Conservation (phyloP, 2,797 vertebrate species). For the Malurus leucopterus region DNA sequence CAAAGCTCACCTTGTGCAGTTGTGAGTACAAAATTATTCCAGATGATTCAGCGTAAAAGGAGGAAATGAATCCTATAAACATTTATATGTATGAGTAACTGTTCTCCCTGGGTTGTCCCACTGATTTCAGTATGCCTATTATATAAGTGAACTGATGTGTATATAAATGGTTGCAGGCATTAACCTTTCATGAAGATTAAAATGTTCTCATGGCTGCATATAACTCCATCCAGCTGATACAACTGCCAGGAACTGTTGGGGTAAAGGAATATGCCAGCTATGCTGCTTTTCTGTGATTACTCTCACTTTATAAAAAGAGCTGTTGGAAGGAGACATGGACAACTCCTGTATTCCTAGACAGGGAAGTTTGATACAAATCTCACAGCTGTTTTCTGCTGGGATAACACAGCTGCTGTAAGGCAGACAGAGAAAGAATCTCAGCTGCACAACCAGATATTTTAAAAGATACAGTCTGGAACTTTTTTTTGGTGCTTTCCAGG, state of each 20-base stretch:
- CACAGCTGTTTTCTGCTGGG: conserved; percentile 7
- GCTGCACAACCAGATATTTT: background rate
- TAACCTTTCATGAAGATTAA: background rate
- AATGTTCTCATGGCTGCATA: background rate
- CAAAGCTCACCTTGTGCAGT: background rate
- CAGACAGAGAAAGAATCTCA: background rate
- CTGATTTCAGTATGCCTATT: background rate
- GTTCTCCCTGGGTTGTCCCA: background rate
- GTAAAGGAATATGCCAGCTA: background rate
- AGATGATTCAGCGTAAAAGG: conserved; percentile 27
- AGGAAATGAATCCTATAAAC: conserved; percentile 7
- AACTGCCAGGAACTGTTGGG: background rate
- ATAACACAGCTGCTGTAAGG: background rate
- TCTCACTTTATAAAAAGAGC: background rate
- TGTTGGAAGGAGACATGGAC: background rate
- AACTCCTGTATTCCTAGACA: background rate
- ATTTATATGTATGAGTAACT: conserved; percentile 18
- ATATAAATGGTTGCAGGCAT: background rate
- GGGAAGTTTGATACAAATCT: background rate
- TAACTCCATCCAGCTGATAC: background rate
- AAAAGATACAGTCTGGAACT: background rate
- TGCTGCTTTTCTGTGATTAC: background rate
- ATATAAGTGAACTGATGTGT: conserved; percentile 2
- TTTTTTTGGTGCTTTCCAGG: background rate
- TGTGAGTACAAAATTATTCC: background rate